Base-by-base conservation (phyloP, 2,888 invertebrate genomes). In the Andrena fulva region DNA sequence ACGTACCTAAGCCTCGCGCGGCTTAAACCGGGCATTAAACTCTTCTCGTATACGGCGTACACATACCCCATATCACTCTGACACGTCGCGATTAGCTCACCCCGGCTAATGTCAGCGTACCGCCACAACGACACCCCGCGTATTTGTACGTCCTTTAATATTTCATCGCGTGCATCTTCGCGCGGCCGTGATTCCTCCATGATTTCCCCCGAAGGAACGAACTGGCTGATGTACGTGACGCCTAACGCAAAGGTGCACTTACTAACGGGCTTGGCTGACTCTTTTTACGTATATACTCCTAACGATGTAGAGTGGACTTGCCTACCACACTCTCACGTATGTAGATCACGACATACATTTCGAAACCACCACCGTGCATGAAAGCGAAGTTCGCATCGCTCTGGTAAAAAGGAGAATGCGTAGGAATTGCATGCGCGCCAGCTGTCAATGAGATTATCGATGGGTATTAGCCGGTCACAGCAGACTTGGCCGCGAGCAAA, bases 11-110 rank as follows among this genome's bases (percentile, higher is more conserved):
- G 87, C 89, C 87, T 82, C 78, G 87, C 86, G 75, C 73, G 85
- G 90, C 88, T 90, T 89, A 90, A 90, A 84, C 86, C 82, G 68
- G 75, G 87, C 89, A 86, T 89, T 88, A 89, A 86, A 88, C 85
- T 89, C 80, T 68, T 80, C 87, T 81, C 88, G 85, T 80, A 72
- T 75, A 84, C 71, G 78, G 78, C 70, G 71, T 73, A 78, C 87
- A 71, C 80, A 48, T 76, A 71, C 80, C 76, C 76, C 80, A 82
- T 84, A 84, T 84, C 82, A 84, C 84, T 76, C 84, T 82, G 84
- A 84, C 84, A 84, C 82, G 76, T 79, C 62, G 84, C 84, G 84
- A 84, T 84, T 84, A 84, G 75, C 67, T 56, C 68, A 27, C 64
- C 59, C 63, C 50, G 74, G 20, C 50, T 69, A 83, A 84, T 42